Percentiles rank a stretch among this genome's conserved stretches.
These are phyloP conservation scores for Carposina sasakii DNA, from an alignment of 1,140 invertebrate species.

Conservation along the genomic window DNA sequence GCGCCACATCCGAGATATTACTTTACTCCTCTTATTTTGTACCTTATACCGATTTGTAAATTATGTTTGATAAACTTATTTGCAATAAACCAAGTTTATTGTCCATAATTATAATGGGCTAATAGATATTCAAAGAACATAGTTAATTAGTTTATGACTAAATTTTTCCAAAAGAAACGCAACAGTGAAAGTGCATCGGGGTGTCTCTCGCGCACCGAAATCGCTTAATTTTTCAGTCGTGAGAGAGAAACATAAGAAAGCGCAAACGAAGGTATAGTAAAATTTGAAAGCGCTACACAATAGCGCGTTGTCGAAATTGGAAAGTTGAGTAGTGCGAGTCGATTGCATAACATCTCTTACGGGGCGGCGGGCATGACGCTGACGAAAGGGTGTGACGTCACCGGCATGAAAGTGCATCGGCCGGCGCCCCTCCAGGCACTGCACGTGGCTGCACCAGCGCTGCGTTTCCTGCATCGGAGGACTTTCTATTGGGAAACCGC, in stretches of 20 bases:
- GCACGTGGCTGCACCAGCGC: constrained; percentile 47
- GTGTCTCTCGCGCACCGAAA: constrained; percentile 43
- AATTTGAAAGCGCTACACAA: constrained; percentile 71
- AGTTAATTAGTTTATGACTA: too few species aligned
- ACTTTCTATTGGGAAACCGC: constrained; percentile 69
- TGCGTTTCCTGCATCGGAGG: constrained; percentile 61
- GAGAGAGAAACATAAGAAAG: constrained; percentile 64
- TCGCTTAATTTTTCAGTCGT: constrained; percentile 62
- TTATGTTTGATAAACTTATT: too few species aligned
- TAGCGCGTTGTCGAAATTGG: constrained; percentile 71
- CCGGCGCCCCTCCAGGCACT: constrained; percentile 43
- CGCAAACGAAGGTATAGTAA: constrained; percentile 58
- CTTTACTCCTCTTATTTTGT: too few species aligned
- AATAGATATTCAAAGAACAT: too few species aligned
- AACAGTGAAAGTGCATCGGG: constrained; percentile 62
- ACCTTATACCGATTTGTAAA: too few species aligned
- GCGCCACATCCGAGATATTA: too few species aligned
- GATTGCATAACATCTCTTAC: constrained; percentile 67
- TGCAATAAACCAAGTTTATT: too few species aligned
- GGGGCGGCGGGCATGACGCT: constrained; percentile 57
- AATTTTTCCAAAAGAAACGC: too few species aligned
- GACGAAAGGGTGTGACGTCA: constrained; percentile 68
- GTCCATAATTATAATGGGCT: too few species aligned
- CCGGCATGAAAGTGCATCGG: constrained; percentile 65
- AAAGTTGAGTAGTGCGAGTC: constrained; percentile 65